Conservation (phyloP, 2,797 vertebrate species). For the Gadopsis marmoratus region DNA sequence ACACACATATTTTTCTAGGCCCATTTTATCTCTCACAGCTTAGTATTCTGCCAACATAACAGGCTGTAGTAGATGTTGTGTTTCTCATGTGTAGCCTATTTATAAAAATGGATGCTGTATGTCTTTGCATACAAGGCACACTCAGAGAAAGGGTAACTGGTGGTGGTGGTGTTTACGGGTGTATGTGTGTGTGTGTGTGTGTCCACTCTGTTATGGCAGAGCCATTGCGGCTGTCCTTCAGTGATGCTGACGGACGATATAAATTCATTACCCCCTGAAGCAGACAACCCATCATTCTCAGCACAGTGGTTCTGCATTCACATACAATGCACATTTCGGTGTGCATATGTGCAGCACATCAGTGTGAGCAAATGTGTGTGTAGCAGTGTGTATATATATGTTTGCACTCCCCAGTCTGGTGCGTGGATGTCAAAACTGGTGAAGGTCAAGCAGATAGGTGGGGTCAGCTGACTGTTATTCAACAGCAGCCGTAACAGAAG, state of each 20-base stretch:
- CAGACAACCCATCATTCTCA: constrained; percentile 70
- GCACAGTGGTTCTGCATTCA: constrained; percentile 45
- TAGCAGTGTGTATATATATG: constrained; percentile 18
- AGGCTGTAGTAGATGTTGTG: constrained; percentile 14
- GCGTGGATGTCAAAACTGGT: constrained; percentile 53
- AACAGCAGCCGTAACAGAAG: constrained; percentile 45
- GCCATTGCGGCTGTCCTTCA: constrained; percentile 69
- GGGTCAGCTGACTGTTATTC: constrained; percentile 70
- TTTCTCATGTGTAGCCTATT: constrained; percentile 39
- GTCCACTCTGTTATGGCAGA: constrained; percentile 44
- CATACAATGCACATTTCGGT: constrained; percentile 29
- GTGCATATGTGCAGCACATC: constrained; percentile 27
- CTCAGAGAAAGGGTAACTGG: constrained; percentile 25
- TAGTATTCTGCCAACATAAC: constrained; percentile 33
- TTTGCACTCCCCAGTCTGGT: constrained; percentile 36
- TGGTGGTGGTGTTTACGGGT: not conserved
- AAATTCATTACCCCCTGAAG: constrained; percentile 74
- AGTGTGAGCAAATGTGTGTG: constrained; percentile 2
- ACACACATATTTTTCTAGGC: not conserved
- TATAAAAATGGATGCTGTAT: constrained; percentile 29
- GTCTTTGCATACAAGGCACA: constrained; percentile 17
- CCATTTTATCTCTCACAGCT: constrained; percentile 18
- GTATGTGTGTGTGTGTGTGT: not conserved
- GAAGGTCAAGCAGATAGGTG: constrained; percentile 72
- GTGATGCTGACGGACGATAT: constrained; percentile 72